Evolutionary conservation across 2,113 vertebrate species (phyloP).

Genomic region (Scytalopus superciliaris): DNA sequence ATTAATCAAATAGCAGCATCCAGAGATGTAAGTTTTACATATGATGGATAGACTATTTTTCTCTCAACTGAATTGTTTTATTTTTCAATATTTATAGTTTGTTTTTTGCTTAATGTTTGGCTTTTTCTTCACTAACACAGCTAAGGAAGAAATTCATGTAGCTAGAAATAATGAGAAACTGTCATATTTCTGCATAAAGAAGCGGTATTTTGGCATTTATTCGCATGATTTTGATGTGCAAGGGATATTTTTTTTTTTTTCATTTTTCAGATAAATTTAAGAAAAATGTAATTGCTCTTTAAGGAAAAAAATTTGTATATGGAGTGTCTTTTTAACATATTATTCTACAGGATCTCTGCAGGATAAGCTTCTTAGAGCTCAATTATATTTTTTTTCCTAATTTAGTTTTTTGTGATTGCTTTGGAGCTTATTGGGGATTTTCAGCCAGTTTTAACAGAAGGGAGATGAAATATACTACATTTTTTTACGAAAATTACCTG

Average conservation of each 20-base stretch:
- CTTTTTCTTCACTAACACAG: background rate
- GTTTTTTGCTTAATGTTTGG: background rate
- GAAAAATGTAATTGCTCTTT: background rate
- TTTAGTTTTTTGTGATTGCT: background rate
- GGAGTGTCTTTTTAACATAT: background rate
- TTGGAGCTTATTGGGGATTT: background rate
- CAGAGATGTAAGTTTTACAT: slow-evolving; percentile 87
- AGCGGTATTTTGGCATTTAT: background rate
- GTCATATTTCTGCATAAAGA: background rate
- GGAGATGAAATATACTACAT: background rate
- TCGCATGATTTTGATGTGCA: background rate
- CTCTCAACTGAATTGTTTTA: background rate
- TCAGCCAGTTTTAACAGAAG: background rate
- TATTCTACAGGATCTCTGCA: background rate
- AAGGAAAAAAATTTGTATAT: background rate
- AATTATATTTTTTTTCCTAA: background rate
- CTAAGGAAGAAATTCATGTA: background rate
- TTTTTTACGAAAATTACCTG: background rate
- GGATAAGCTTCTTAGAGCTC: background rate
- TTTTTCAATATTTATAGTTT: background rate
- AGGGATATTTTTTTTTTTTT: background rate
- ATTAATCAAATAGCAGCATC: slow-evolving; percentile 99
- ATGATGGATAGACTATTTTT: background rate
- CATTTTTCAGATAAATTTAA: background rate
- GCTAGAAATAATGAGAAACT: background rate